A percentile compares a stretch with the other conserved stretches of the same genome.
Evolutionary conservation across 1,140 invertebrate genomes (phyloP).

Genomic region (Lepidurus couesii): DNA sequence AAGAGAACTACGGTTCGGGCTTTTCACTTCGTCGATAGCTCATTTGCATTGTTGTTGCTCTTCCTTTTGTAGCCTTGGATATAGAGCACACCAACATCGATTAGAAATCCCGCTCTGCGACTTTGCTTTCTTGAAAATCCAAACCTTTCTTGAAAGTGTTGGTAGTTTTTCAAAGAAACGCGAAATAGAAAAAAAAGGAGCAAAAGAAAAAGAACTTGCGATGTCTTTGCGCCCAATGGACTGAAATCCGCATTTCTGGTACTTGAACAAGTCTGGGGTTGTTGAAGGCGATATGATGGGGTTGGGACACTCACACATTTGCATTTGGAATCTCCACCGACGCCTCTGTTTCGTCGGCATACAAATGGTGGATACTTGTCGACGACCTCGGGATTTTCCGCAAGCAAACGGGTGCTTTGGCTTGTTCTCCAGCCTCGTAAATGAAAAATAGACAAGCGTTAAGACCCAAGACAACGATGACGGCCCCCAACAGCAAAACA

Average conservation of each 20-base stretch:
- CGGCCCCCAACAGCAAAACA: background rate
- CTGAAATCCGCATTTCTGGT: background rate
- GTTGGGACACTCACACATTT: background rate
- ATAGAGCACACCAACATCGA: background rate
- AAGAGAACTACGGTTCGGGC: background rate
- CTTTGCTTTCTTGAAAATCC: background rate
- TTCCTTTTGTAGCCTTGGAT: background rate
- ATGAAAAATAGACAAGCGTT: background rate
- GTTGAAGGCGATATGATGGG: background rate
- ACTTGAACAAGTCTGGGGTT: background rate
- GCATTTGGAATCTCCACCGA: background rate
- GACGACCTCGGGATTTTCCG: background rate
- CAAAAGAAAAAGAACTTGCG: background rate
- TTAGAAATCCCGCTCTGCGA: background rate
- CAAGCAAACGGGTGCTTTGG: background rate
- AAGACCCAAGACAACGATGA: background rate
- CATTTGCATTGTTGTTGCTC: constrained; percentile 16
- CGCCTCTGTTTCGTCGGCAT: background rate
- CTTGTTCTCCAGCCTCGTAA: background rate
- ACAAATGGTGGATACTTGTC: background rate
- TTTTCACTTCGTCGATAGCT: background rate
- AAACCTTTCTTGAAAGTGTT: no score
- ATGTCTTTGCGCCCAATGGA: background rate
- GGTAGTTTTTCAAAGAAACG: background rate
- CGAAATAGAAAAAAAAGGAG: background rate